A percentile compares a stretch with the other conserved stretches of the same genome.
phyloP scores from a whole-genome alignment of 2,113 vertebrate species.

The Bubalus kerabau region DNA sequence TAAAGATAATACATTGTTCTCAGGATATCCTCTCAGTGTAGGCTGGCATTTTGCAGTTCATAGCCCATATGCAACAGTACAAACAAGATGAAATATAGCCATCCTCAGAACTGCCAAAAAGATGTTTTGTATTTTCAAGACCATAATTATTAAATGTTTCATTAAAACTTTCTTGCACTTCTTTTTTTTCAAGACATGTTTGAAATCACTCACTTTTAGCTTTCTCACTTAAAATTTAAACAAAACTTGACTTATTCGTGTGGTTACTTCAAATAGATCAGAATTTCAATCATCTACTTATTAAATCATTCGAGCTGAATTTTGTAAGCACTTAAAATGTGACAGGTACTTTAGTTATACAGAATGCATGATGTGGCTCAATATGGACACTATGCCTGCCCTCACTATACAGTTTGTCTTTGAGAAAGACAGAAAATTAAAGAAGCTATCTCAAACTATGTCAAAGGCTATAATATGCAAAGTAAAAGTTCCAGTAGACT shows the following conservation, averaged over 20 bases:
- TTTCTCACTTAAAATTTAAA: neutral
- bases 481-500: neutral
- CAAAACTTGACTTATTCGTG: neutral
- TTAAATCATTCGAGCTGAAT: neutral
- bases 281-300: neutral
- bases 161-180: neutral
- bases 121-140: neutral
- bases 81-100: conserved; percentile 22
- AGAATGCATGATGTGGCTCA: neutral
- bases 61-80: neutral
- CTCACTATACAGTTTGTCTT: neutral
- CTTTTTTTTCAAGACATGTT: neutral
- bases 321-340: neutral
- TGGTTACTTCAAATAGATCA: neutral
- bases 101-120: neutral
- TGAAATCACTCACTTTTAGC: neutral
- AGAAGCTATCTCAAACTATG: neutral
- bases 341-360: neutral
- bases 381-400: rapidly evolving
- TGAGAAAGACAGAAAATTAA: neutral
- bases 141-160: neutral
- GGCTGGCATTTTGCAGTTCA: conserved; percentile 4
- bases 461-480: neutral
- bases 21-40: conserved; percentile 46
- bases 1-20: conserved; percentile 42